These are phyloP conservation scores for Rhizomys pruinosus DNA, from an alignment of 2,113 vertebrate genomes.

Conservation along the genomic window DNA sequence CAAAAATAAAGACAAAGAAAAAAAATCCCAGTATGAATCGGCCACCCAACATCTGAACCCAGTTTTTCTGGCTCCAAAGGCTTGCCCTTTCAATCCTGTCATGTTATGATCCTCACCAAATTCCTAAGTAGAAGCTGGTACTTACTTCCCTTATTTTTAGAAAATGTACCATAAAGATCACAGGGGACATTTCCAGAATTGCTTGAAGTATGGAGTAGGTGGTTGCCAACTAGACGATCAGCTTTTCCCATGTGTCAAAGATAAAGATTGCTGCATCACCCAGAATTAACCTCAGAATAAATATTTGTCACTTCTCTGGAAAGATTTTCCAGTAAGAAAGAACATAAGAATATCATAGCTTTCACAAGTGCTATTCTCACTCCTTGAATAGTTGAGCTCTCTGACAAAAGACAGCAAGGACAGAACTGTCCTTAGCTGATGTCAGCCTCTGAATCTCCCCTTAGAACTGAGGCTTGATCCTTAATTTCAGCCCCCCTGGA, in stretches of 20 bases:
- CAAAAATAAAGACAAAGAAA: no score
- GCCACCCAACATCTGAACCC: neutral
- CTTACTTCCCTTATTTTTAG: neutral
- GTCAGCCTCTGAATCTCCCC: neutral
- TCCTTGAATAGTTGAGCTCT: neutral
- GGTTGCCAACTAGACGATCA: neutral
- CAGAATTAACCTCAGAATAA: neutral
- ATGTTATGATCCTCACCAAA: neutral
- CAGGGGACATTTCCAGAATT: neutral
- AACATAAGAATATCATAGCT: neutral
- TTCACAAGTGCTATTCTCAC: no score
- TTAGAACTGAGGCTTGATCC: neutral
- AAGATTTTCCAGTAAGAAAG: neutral
- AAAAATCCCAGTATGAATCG: neutral
- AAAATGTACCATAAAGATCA: neutral
- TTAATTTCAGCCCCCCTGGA: neutral
- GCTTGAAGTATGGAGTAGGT: neutral
- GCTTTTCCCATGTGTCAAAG: neutral
- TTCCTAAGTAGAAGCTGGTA: neutral
- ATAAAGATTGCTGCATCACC: neutral
- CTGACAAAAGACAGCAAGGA: neutral
- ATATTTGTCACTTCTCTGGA: neutral
- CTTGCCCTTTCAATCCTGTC: neutral
- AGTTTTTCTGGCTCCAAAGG: neutral
- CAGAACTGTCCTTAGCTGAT: neutral